These are phyloP conservation scores for Eudemis profundana DNA, from an alignment of 2,888 invertebrate genomes.

Conservation along the genomic window DNA sequence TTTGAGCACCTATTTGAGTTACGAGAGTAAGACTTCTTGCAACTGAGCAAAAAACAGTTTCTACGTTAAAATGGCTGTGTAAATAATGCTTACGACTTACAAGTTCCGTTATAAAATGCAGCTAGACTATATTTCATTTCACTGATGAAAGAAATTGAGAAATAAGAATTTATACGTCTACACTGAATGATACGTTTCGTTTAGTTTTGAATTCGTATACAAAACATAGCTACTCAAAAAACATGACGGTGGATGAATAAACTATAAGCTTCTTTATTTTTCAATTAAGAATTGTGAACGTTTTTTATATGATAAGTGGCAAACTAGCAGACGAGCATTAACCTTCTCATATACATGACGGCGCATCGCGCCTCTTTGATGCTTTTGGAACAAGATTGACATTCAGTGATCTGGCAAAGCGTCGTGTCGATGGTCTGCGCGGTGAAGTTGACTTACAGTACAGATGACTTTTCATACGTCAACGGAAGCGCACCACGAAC, in stretches of 20 bases:
- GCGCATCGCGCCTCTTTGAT: too few species aligned
- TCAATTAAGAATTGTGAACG: too few species aligned
- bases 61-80: slow-evolving; percentile 20
- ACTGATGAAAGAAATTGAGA: background rate
- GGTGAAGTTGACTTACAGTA: too few species aligned
- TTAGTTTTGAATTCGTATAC: background rate
- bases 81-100: slow-evolving; percentile 8
- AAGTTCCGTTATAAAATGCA: slow-evolving; percentile 15
- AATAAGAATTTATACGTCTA: background rate
- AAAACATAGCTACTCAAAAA: background rate
- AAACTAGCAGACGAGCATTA: too few species aligned
- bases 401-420: too few species aligned
- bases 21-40: slow-evolving; percentile 8
- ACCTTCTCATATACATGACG: too few species aligned
- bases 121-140: background rate
- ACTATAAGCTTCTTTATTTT: too few species aligned
- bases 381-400: too few species aligned
- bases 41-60: slow-evolving; percentile 20
- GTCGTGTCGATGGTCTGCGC: too few species aligned
- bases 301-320: too few species aligned
- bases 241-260: background rate
- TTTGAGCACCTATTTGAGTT: slow-evolving; percentile 22
- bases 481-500: too few species aligned
- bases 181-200: background rate
- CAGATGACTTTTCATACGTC: too few species aligned